Conservation (phyloP, 2,113 vertebrate genomes). For the Myotis lucifugus region DNA sequence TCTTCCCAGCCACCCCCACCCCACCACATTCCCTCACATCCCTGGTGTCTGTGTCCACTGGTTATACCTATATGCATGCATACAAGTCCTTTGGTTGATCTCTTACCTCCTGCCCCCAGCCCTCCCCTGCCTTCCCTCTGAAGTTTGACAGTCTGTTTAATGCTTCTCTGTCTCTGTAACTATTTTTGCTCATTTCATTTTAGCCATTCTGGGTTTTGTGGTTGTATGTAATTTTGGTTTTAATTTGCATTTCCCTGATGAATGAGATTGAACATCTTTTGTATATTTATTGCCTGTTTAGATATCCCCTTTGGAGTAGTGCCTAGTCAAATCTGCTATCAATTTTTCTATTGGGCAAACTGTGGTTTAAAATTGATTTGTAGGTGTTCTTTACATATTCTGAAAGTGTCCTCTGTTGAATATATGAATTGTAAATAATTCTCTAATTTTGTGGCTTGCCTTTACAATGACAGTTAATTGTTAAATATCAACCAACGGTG, state of each 20-base stretch:
- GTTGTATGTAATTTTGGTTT: neutral
- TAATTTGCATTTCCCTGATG: constrained; percentile 18
- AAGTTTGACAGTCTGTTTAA: too few relatives aligned
- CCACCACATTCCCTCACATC: too few relatives aligned
- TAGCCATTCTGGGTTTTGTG: neutral
- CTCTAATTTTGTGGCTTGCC: neutral
- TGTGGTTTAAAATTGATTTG: constrained; percentile 17
- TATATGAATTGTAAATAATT: neutral
- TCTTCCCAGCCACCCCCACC: too few relatives aligned
- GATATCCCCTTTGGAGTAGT: neutral
- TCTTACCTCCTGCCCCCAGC: too few relatives aligned
- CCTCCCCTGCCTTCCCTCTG: too few relatives aligned
- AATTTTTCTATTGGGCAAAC: neutral
- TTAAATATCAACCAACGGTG: neutral
- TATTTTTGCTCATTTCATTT: neutral
- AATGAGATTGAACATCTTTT: neutral
- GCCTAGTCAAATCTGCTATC: constrained; percentile 22
- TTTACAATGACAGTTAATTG: neutral
- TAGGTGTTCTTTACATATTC: neutral
- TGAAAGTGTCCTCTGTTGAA: neutral
- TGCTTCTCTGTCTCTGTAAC: too few relatives aligned
- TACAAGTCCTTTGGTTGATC: too few relatives aligned
- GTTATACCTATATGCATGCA: too few relatives aligned
- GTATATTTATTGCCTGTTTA: constrained; percentile 26
- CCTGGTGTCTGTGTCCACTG: too few relatives aligned